Percentiles rank a stretch among this genome's conserved stretches.
These are phyloP conservation scores for Drosophila niveifrons DNA, from an alignment of 2,888 invertebrate species.

Conservation along the genomic window DNA sequence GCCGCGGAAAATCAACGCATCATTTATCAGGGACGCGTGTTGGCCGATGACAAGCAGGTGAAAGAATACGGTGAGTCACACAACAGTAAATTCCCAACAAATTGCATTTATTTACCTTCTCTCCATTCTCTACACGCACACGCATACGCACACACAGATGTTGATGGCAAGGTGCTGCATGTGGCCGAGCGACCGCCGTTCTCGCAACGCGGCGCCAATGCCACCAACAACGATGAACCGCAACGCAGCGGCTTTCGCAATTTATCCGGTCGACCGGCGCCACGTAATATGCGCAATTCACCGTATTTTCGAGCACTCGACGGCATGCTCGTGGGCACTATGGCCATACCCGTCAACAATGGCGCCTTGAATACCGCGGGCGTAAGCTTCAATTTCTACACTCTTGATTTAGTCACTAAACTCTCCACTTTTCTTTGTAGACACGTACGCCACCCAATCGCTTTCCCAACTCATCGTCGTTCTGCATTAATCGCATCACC, in stretches of 20 bases:
- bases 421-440: constrained; percentile 28
- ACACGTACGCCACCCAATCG: constrained; percentile 79
- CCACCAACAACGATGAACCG: constrained; percentile 69
- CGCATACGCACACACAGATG: constrained; percentile 87
- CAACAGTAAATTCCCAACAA: not conserved
- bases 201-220: constrained; percentile 82
- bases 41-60: constrained; percentile 94
- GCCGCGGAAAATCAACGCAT: constrained; percentile 93
- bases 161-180: constrained; percentile 96
- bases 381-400: constrained; percentile 27
- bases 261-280: constrained; percentile 73
- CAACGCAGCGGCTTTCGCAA: constrained; percentile 84
- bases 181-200: constrained; percentile 96
- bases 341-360: constrained; percentile 85
- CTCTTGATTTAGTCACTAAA: no score
- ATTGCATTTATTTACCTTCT: not conserved
- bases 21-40: constrained; percentile 97
- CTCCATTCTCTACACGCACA: no score
- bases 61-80: constrained; percentile 91
- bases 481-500: constrained; percentile 85
- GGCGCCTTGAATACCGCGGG: constrained; percentile 47
- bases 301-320: constrained; percentile 84
- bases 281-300: constrained; percentile 82
- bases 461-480: constrained; percentile 84
- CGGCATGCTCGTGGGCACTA: constrained; percentile 85